These are phyloP conservation scores for Agrotis segetum DNA, from an alignment of 2,888 invertebrate genomes.

Conservation along the genomic window DNA sequence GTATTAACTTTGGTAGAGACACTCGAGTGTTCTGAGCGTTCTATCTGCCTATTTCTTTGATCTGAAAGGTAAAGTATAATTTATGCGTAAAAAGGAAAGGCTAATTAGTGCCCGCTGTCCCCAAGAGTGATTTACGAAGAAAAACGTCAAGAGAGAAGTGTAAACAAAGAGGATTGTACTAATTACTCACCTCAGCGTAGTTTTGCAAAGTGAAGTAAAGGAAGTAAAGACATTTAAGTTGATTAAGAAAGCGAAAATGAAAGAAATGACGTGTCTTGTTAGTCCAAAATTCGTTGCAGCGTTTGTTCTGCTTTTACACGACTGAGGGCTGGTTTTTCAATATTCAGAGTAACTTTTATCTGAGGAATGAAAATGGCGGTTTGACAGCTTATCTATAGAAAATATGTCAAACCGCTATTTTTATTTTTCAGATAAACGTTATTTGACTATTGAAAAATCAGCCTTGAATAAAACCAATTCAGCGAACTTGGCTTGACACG, in stretches of 20 bases:
- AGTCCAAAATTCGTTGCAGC: slow-evolving; percentile 3
- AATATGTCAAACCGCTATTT: too few species aligned
- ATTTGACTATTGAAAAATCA: too few species aligned
- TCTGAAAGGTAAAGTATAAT: slow-evolving; percentile 62
- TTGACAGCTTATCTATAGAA: too few species aligned
- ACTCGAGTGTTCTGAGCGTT: too few species aligned
- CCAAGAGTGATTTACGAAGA: slow-evolving; percentile 52
- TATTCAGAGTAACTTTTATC: too few species aligned
- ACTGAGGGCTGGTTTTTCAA: too few species aligned
- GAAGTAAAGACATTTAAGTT: slow-evolving; percentile 30
- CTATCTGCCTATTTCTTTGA: too few species aligned
- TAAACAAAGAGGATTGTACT: slow-evolving; percentile 48
- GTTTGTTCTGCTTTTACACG: background rate
- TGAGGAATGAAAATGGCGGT: too few species aligned
- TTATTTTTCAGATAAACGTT: too few species aligned
- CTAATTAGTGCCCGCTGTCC: slow-evolving; percentile 64
- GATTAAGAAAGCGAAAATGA: slow-evolving; percentile 35
- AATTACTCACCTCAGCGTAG: slow-evolving; percentile 48
- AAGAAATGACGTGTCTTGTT: slow-evolving; percentile 24
- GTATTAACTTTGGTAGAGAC: too few species aligned
- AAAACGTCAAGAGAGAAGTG: slow-evolving; percentile 45
- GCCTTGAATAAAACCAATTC: background rate
- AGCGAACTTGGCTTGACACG: too few species aligned
- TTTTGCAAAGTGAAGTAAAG: slow-evolving; percentile 28
- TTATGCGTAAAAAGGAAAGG: slow-evolving; percentile 63